Percentiles rank a stretch among this genome's conserved stretches.
phyloP scores from a whole-genome alignment of 2,113 vertebrate species.

The Cromileptes altivelis region DNA sequence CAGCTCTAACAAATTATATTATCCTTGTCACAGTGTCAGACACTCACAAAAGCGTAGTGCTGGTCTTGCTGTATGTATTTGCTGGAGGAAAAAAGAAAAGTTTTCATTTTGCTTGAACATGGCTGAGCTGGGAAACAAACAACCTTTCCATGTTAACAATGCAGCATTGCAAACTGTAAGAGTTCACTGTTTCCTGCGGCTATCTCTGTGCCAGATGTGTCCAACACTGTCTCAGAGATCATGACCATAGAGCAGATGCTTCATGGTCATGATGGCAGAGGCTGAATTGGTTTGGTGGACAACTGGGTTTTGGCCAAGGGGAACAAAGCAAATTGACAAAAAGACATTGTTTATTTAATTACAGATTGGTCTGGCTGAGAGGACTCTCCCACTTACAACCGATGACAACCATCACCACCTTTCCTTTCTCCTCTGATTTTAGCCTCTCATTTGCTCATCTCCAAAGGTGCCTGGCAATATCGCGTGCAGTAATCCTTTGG shows the following conservation, averaged over 20 bases:
- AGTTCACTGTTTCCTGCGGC: conserved; percentile 62
- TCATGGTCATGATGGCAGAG: conserved; percentile 7
- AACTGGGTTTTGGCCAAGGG: neutral
- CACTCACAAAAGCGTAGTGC: neutral
- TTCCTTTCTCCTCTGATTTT: conserved; percentile 19
- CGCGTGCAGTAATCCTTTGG: conserved; percentile 56
- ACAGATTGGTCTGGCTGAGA: conserved; percentile 18
- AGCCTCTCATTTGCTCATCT: conserved; percentile 41
- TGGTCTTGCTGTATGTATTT: neutral
- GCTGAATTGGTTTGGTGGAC: conserved; percentile 17
- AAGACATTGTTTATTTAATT: conserved; percentile 15
- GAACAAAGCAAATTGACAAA: conserved; percentile 3
- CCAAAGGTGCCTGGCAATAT: conserved; percentile 37
- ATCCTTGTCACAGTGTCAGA: conserved; percentile 10
- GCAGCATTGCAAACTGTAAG: conserved; percentile 40
- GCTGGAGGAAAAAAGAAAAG: neutral
- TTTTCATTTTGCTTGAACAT: conserved; percentile 37
- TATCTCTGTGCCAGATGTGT: conserved; percentile 42
- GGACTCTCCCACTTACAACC: neutral
- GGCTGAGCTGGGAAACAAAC: conserved; percentile 49
- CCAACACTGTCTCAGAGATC: conserved; percentile 15
- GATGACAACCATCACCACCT: conserved; percentile 35
- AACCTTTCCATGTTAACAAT: conserved; percentile 62
- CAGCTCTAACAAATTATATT: conserved; percentile 12
- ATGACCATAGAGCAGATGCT: conserved; percentile 21